These are phyloP conservation scores for Bellardia pandia DNA, from an alignment of 2,888 invertebrate species.

Conservation along the genomic window DNA sequence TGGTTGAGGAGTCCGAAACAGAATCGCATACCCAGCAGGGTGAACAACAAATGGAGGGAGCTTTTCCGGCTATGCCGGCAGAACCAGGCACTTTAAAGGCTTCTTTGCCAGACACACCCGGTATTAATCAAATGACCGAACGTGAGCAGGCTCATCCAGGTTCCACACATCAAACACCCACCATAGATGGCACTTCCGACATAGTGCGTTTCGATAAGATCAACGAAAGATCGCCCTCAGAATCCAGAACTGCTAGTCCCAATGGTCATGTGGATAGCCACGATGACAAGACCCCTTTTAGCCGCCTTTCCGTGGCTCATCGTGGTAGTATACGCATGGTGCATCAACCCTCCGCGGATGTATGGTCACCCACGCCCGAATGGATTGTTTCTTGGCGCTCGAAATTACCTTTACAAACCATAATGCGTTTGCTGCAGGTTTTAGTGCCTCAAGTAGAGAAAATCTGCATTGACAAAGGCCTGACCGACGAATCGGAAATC, in stretches of 20 bases:
- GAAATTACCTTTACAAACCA: slow-evolving; percentile 98
- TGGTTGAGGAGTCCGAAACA: slow-evolving; percentile 78
- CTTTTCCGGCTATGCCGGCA: slow-evolving; percentile 92
- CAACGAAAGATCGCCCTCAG: slow-evolving; percentile 72
- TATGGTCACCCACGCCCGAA: slow-evolving; percentile 96
- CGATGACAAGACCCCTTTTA: slow-evolving; percentile 54
- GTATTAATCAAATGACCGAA: slow-evolving; percentile 95
- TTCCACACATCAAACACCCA: slow-evolving; percentile 76
- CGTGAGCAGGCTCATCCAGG: slow-evolving; percentile 94
- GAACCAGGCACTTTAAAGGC: slow-evolving; percentile 96
- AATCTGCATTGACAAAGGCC: slow-evolving; percentile 99
- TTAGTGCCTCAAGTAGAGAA: slow-evolving; percentile 99
- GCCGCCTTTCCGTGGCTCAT: slow-evolving; percentile 84
- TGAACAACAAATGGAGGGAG: slow-evolving; percentile 89
- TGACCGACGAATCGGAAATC: slow-evolving; percentile 99
- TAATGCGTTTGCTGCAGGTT: slow-evolving; percentile 99
- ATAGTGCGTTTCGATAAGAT: slow-evolving; percentile 76
- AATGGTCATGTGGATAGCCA: slow-evolving; percentile 53
- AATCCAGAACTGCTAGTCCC: slow-evolving; percentile 66
- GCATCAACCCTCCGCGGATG: slow-evolving; percentile 77
- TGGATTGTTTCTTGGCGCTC: slow-evolving; percentile 98
- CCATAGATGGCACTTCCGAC: slow-evolving; percentile 76
- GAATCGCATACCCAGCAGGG: slow-evolving; percentile 74
- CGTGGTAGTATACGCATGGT: slow-evolving; percentile 87
- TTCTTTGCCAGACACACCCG: slow-evolving; percentile 95